phyloP scores from a whole-genome alignment of 2,888 invertebrate genomes.

The Onchidella celtica region DNA sequence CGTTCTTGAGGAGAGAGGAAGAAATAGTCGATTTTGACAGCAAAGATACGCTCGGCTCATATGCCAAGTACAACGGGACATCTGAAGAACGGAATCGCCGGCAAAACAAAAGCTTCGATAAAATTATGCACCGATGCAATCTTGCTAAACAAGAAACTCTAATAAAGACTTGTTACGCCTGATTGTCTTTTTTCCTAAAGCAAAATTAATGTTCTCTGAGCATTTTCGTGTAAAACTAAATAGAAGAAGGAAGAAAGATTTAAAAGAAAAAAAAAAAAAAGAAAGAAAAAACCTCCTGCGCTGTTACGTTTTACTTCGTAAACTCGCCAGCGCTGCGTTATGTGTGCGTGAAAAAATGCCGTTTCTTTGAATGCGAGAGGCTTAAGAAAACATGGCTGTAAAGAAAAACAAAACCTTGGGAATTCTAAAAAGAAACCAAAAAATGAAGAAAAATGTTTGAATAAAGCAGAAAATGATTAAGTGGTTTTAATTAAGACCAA shows the following conservation, averaged over 20 bases:
- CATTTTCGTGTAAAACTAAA: too few species aligned
- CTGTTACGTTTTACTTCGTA: neutral
- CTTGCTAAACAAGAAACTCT: conserved; percentile 27
- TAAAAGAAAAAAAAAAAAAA: too few species aligned
- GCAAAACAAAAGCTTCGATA: conserved; percentile 23
- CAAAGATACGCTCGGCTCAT: too few species aligned
- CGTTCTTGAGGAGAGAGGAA: too few species aligned
- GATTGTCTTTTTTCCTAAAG: conserved; percentile 29
- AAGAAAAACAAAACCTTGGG: conserved; percentile 10
- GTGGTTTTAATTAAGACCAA: conserved; percentile 27
- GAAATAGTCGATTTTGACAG: too few species aligned
- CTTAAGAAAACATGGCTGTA: conserved; percentile 36
- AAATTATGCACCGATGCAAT: conserved; percentile 40
- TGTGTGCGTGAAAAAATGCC: conserved; percentile 32
- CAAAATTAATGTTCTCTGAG: conserved; percentile 36
- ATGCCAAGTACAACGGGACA: too few species aligned
- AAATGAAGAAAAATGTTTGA: neutral
- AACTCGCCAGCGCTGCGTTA: neutral
- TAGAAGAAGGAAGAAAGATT: too few species aligned
- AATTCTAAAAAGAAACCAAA: neutral
- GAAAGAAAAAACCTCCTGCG: neutral
- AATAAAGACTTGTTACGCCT: conserved; percentile 26
- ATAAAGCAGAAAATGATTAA: conserved; percentile 5
- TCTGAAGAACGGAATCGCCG: too few species aligned
- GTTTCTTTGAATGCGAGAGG: conserved; percentile 7